A percentile compares a stretch with the other conserved stretches of the same genome.
Conservation (phyloP, 2,113 vertebrate species). For the Apistogramma diplotaenia region DNA sequence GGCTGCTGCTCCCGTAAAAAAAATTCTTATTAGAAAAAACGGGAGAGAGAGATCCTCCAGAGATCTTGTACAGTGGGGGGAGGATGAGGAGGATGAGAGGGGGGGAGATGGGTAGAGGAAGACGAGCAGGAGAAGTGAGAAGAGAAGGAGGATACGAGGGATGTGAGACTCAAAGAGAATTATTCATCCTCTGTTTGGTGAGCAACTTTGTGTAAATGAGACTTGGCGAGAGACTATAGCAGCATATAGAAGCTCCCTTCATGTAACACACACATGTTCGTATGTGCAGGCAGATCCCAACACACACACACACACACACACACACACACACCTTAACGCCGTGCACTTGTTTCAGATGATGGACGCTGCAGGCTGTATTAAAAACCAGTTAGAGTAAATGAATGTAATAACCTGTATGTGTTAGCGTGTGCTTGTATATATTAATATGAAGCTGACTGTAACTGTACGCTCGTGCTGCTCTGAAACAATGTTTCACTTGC, state of each 20-base stretch:
- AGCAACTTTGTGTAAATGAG: conserved; percentile 73
- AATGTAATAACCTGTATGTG: neutral
- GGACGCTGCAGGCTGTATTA: neutral
- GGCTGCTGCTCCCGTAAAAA: conserved; percentile 38
- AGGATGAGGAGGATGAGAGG: neutral
- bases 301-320: neutral
- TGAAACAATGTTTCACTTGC: conserved; percentile 36
- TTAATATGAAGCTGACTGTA: conserved; percentile 35
- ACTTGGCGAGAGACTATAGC: conserved; percentile 35
- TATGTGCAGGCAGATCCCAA: neutral
- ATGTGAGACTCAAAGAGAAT: conserved; percentile 81
- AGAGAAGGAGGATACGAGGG: conserved; percentile 28
- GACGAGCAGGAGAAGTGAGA: neutral
- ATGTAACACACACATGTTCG: neutral
- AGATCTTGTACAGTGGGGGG: conserved; percentile 2
- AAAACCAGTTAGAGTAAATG: neutral
- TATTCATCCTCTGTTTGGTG: conserved; percentile 83
- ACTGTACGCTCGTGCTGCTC: conserved; percentile 43
- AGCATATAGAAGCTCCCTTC: conserved; percentile 16
- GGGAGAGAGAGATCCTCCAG: conserved; percentile 1
- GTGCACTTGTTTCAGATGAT: neutral
- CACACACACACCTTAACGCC: neutral
- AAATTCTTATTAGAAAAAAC: conserved; percentile 43
- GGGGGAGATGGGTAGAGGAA: conserved; percentile 14
- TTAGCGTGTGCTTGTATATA: neutral